Evolutionary conservation across 2,797 vertebrate genomes (phyloP), one percentile per base, ranked within the genome.

Genomic region (Buphagus erythrorhynchus): DNA sequence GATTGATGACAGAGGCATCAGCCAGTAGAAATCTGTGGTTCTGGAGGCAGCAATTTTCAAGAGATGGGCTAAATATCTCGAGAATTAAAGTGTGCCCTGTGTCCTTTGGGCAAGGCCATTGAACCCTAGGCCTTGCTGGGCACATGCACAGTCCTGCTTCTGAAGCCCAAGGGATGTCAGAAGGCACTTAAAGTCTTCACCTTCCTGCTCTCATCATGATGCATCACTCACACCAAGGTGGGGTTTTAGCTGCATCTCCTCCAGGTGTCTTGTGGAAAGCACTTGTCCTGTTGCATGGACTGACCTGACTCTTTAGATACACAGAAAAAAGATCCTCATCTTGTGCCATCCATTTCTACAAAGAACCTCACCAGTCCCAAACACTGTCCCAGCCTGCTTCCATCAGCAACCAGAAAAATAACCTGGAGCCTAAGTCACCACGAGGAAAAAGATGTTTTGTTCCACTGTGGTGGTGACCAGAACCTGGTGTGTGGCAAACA

Each of bases 131-230:
- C 66, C 62, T 73, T 79, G 52, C 25, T 95, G 77, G 77, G 24
- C 59, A 86, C 58, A 26, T 5, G 31, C 35, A 16, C 26, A 62
- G 58, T 40, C 35, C 42, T 2, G 2, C 49, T 80, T 77, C 61
- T 86, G 82, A 92, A 83, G 85, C 61, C 54, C 72, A 86, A 58
- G 81, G 61, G 26, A 43, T 58, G 38, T 54, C 83, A 88, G 85
- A 96, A 96, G 96, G 85, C 95, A 96, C 91, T 90, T 93, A 26
- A 77, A 63, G 28, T 78, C 54, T 72, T 75, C 81, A 91, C 46
- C 38, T 86, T 74, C 68, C 93, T 77, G 65, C 38, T 87, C 38
- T 72, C 35, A 12, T 33, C 49, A 51, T 51, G 49, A 51, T 51
- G 49, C 49, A 29, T 18, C 49, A 29, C 11, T 29, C 58, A 83